Evolutionary conservation across 1,140 invertebrate species (phyloP).

Genomic region (Drosophila elegans): DNA sequence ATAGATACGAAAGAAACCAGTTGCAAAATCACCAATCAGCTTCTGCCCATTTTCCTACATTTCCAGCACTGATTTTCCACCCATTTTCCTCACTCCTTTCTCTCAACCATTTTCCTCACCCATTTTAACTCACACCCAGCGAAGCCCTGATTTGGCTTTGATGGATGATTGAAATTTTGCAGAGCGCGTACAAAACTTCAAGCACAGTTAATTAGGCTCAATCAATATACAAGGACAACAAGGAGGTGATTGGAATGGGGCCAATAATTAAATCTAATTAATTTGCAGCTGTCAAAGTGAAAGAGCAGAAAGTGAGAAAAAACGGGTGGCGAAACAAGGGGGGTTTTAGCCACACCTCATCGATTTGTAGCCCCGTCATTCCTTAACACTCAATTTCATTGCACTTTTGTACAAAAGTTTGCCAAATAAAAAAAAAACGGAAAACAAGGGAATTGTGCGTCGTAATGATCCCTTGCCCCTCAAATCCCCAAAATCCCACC

Average conservation of each 20-base stretch:
- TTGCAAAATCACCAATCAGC: slow-evolving; percentile 24
- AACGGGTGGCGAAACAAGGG: slow-evolving; percentile 22
- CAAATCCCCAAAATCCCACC: slow-evolving; percentile 8
- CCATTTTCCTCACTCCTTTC: not conserved
- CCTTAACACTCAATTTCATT: slow-evolving; percentile 16
- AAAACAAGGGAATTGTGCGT: slow-evolving; percentile 48
- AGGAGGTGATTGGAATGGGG: slow-evolving; percentile 28
- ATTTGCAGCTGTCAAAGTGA: slow-evolving; percentile 78
- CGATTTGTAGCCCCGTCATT: slow-evolving; percentile 74
- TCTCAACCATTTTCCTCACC: not conserved
- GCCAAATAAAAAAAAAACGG: slow-evolving; percentile 57
- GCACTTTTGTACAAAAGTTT: slow-evolving; percentile 61
- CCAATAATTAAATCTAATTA: slow-evolving; percentile 83
- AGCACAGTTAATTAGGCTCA: slow-evolving; percentile 81
- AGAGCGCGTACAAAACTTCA: slow-evolving; percentile 72
- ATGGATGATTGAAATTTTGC: slow-evolving; percentile 78
- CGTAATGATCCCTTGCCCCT: slow-evolving; percentile 59
- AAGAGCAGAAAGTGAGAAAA: slow-evolving; percentile 19
- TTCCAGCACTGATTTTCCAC: not conserved
- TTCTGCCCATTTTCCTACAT: slow-evolving; percentile 2
- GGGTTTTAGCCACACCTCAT: slow-evolving; percentile 58
- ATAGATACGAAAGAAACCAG: slow-evolving; percentile 36
- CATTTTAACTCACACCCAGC: not conserved
- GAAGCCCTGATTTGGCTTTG: slow-evolving; percentile 59
- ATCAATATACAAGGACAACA: slow-evolving; percentile 62